Evolutionary conservation across 2,888 invertebrate genomes (phyloP), one percentile per base, ranked within the genome.

Genomic region (Drosophila differens): DNA sequence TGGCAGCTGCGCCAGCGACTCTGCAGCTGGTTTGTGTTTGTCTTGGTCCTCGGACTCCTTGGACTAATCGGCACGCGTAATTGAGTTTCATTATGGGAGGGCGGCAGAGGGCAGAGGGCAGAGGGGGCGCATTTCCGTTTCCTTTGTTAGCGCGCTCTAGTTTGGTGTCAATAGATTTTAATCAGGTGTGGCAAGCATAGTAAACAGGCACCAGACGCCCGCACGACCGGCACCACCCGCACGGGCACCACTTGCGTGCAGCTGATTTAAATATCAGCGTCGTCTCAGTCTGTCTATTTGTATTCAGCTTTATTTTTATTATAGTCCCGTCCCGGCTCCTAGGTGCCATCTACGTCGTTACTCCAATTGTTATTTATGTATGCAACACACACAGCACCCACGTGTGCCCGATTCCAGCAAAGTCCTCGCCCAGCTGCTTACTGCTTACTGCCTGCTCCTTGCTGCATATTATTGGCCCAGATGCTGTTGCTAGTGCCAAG

Each of bases 121-220:
- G 47, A 37, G 30, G 30, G 68, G 47, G 39, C 25, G 28, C 53
- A 59, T 67, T 83, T 76, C 79, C 80, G 67, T 58, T 74, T 77
- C 75, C 74, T 62, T 55, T 70, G 70, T 71, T 71, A 51, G 77
- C 47, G 70, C 72, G 79, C 81, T 83, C 89, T 79, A 85, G 39
- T 75, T 88, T 72, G 70, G 60, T 70, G 85, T 81, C 90, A 89
- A 88, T 90, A 90, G 89, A 90, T 89, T 89, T 81, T 90, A 88
- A 88, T 88, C 88, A 90, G 85, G 87, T 88, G 89, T 87, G 87
- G 87, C 89, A 89, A 83, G 89, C 75, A 75, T 81, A 68, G 81
- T 81, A 81, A 87, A 82, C 86, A 83, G 81, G 60, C 74, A 61
- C 28, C 69, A 68, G 30, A 39, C 25, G 47, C n/a, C 37, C 51